A percentile compares a stretch with the other conserved stretches of the same genome.
Conservation (phyloP, 2,888 invertebrate species). For the Brachyopa scutellaris region DNA sequence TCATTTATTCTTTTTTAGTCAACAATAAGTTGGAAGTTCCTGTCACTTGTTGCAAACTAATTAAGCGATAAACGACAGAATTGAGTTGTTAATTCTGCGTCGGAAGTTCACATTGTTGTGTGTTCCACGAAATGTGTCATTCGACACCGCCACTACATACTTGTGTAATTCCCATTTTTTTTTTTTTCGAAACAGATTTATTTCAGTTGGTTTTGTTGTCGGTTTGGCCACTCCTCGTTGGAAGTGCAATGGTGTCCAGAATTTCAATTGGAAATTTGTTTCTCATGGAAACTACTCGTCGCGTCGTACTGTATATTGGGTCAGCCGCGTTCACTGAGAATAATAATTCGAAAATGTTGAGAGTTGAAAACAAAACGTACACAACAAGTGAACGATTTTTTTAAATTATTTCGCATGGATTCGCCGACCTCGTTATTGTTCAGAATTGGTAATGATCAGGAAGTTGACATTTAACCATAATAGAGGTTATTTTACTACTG, state of each 20-base stretch:
- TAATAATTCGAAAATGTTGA: slow-evolving; percentile 14
- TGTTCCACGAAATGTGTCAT: slow-evolving; percentile 1
- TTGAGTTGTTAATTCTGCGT: not conserved
- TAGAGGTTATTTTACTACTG: not conserved
- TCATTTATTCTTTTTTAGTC: no score
- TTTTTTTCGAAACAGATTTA: no score
- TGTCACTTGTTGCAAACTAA: slow-evolving; percentile 2
- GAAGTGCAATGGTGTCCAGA: slow-evolving; percentile 14
- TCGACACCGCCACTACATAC: no score
- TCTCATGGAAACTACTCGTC: slow-evolving; percentile 16
- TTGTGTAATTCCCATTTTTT: no score
- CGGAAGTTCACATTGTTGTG: not conserved
- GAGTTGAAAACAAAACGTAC: not conserved
- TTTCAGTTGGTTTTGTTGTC: no score
- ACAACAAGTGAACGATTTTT: slow-evolving; percentile 1
- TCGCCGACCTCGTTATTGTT: slow-evolving; percentile 12
- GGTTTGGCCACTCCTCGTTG: not conserved
- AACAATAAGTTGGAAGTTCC: no score
- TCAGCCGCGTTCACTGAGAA: not conserved
- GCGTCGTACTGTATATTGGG: no score
- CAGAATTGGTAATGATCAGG: slow-evolving; percentile 50
- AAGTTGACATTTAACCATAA: slow-evolving; percentile 29
- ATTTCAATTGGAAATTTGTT: slow-evolving; percentile 10
- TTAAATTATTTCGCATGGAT: not conserved
- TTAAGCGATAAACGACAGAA: slow-evolving; percentile 1